Evolutionary conservation across 2,113 vertebrate genomes (phyloP), one percentile per base, ranked within the genome.

Genomic region (Xenotilapia caudafasciata): DNA sequence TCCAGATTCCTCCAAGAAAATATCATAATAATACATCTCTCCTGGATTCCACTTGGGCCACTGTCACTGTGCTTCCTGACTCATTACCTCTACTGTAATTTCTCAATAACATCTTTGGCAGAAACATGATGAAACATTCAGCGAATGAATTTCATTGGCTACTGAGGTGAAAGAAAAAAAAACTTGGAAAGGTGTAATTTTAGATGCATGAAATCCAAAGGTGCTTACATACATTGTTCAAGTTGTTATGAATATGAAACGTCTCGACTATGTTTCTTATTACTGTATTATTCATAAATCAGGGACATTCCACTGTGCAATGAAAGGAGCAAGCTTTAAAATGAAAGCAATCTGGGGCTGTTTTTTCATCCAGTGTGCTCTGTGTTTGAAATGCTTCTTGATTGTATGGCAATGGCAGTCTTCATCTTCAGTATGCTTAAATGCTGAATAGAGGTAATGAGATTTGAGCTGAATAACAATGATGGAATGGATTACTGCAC

Each of bases 1-100:
- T 95, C 91, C 80, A 88, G 92, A 95, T 93, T 94, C 94, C 85
- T 85, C 87, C 88, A 90, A 86, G 92, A 94, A 95, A 94, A 92
- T 94, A 95, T 94, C 92, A 88, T 88, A 92, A 94, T 93, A 95
- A 95, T 90, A 91, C 90, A 92, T 94, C 93, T 93, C 89, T 51
- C 88, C 89, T 82, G 88, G 93, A 86, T 94, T 94, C 87, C 83
- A 92, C 93, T 93, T 38, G 87, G 92, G 91, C 83, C 89, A 88
- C 90, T 91, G 92, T 94, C 93, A 90, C 35, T 45, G 85, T 38
- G 79, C 87, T 91, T 93, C 93, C 90, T 91, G 87, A 94, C 85
- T 95, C 91, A 92, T 94, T 90, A 83, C 85, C 54, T 80, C 84
- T 83, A 68, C 80, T 93, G 92, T 91, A 91, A 94, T 94, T 90